Base-by-base conservation (phyloP, 2,888 invertebrate species). In the Lissocephala sabroskyi region DNA sequence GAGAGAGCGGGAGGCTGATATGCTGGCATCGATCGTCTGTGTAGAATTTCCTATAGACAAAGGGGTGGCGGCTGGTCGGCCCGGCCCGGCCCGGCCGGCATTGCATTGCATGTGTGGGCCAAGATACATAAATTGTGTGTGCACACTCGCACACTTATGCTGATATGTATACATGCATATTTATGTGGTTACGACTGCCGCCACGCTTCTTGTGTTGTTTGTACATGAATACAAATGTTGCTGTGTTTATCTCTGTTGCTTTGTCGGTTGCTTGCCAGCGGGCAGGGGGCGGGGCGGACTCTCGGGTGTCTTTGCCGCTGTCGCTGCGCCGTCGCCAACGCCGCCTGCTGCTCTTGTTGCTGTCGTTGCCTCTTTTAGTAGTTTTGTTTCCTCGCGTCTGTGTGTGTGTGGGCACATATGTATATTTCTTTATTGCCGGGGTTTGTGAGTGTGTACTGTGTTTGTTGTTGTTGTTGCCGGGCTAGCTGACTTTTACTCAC, bases 161-260 rank as follows among this genome's bases (percentile, higher is more conserved):
- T 47, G 17, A 33, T 23, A 36, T 40, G 30, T 51, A 42, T 29
- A 19, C 41, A 35, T 49, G 41, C 65, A 65, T 73, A 71, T 74
- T 71, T 65, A 62, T 50, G 35, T 48, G 59, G 36, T 35, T 35
- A 16, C 57, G 52, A 39, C n/a, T 46, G 45, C 35, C 53, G 56
- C 44, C 52, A 49, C 52, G 58, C 62, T 64, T 59, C 49, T 61
- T 56, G 63, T 51, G 59, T 47, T 54, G 43, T 47, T 56, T 52
- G 74, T 71, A 77, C 78, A 71, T 71, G 75, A 77, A 71, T 71
- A 77, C 77, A 77, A 71, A 77, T 71, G 71, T 71, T 77, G 23
- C 7, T 23, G n/a, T n/a, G 70, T 71, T 77, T 71, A 71, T 71
- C 70, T 77, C 63, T 54, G 41, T 32, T 45, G 40, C 41, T 49